A percentile compares a stretch with the other conserved stretches of the same genome.
Conservation (phyloP, 2,888 invertebrate species). For the Panopea generosa region DNA sequence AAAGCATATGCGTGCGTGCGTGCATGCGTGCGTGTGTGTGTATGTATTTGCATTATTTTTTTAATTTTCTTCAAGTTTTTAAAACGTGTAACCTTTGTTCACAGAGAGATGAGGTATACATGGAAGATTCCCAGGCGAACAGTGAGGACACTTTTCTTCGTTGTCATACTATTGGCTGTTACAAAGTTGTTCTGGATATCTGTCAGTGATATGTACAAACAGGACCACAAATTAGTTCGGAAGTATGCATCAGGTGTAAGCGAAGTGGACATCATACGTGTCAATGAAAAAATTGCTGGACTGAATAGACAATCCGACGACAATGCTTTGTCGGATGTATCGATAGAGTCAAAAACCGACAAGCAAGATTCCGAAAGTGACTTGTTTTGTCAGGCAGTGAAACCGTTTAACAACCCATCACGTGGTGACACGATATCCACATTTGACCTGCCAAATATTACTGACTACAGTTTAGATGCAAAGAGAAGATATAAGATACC, state of each 20-base stretch:
- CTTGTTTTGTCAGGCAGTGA: constrained; percentile 19
- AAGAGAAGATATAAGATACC: constrained; percentile 39
- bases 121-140: neutral
- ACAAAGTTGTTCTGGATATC: neutral
- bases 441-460: constrained; percentile 40
- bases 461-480: constrained; percentile 39
- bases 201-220: neutral
- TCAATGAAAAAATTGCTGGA: neutral
- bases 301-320: too few relatives aligned
- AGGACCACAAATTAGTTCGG: neutral
- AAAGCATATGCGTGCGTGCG: too few relatives aligned
- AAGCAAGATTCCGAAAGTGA: too few relatives aligned
- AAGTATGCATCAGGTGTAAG: too few relatives aligned
- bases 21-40: too few relatives aligned
- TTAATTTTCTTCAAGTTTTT: too few relatives aligned
- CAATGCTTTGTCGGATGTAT: too few relatives aligned
- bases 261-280: neutral
- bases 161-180: neutral
- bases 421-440: constrained; percentile 40
- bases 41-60: too few relatives aligned
- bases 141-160: neutral
- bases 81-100: neutral
- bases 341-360: too few relatives aligned
- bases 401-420: constrained; percentile 5
- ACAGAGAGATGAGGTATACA: neutral